These are phyloP conservation scores for Asbolus verrucosus DNA, from an alignment of 1,140 invertebrate genomes.

Conservation along the genomic window DNA sequence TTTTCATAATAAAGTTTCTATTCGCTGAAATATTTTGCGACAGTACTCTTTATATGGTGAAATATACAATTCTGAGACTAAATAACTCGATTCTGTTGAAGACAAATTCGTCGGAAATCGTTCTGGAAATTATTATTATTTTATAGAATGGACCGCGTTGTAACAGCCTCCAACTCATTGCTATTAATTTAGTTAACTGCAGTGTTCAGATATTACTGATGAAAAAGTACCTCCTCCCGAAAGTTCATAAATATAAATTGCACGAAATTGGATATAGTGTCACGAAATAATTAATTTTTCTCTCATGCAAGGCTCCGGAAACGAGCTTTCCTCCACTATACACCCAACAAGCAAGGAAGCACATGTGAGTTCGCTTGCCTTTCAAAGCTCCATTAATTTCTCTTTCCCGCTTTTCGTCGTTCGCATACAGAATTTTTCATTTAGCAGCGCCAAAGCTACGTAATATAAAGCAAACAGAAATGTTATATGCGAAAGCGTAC, in stretches of 20 bases:
- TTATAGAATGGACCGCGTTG: too few species aligned
- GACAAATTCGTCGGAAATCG: too few species aligned
- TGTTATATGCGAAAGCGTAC: slow-evolving; percentile 32
- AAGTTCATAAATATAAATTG: slow-evolving; percentile 7
- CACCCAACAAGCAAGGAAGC: slow-evolving; percentile 26
- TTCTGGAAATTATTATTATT: background rate
- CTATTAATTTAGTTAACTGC: too few species aligned
- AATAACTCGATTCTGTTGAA: slow-evolving; percentile 3
- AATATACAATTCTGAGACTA: slow-evolving; percentile 11
- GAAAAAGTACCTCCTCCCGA: too few species aligned
- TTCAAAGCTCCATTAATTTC: slow-evolving; percentile 39
- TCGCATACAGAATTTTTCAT: slow-evolving; percentile 36
- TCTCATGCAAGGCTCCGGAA: slow-evolving; percentile 7
- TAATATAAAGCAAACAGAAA: slow-evolving; percentile 36
- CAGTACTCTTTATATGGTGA: background rate
- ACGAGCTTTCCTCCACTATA: slow-evolving; percentile 1
- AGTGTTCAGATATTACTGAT: too few species aligned
- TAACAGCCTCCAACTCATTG: too few species aligned
- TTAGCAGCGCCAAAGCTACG: slow-evolving; percentile 33
- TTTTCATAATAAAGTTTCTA: slow-evolving; percentile 36
- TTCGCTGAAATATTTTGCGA: slow-evolving; percentile 1
- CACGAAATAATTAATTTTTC: slow-evolving; percentile 32
- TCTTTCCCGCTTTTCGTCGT: slow-evolving; percentile 33
- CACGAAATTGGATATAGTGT: background rate
- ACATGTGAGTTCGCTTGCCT: slow-evolving; percentile 32